Evolutionary conservation across 2,888 invertebrate genomes (phyloP).

Genomic region (Nymphalis polychloros): DNA sequence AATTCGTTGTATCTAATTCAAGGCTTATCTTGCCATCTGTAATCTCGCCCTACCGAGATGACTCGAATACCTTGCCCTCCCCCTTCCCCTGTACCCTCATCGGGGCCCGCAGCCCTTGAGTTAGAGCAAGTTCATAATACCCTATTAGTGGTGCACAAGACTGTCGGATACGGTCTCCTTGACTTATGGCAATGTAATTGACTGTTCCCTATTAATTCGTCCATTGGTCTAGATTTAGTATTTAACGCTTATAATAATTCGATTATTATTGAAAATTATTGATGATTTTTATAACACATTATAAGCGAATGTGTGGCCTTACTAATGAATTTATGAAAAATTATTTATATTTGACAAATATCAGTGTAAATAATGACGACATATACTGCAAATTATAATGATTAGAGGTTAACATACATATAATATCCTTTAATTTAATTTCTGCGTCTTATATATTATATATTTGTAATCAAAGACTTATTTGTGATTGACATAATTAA

Average conservation of each 20-base stretch:
- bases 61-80: constrained; percentile 62
- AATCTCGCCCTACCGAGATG: constrained; percentile 70
- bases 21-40: constrained; percentile 80
- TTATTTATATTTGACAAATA: no score
- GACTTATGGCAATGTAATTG: constrained; percentile 45
- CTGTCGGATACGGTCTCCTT: constrained; percentile 53
- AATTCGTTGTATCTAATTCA: constrained; percentile 80
- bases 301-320: no score
- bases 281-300: no score
- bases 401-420: no score
- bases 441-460: no score
- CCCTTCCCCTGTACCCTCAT: constrained; percentile 41
- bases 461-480: no score
- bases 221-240: constrained; percentile 13
- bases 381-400: no score
- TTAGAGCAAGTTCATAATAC: constrained; percentile 78
- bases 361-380: no score
- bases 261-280: no score
- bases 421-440: no score
- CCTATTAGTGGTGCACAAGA: constrained; percentile 72
- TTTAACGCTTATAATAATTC: neutral
- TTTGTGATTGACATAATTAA: no score
- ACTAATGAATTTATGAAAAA: no score
- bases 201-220: constrained; percentile 24
- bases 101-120: constrained; percentile 59